Evolutionary conservation across 92 coral and sea anemone species (phyloP).

Genomic region (Bergia sp.): DNA sequence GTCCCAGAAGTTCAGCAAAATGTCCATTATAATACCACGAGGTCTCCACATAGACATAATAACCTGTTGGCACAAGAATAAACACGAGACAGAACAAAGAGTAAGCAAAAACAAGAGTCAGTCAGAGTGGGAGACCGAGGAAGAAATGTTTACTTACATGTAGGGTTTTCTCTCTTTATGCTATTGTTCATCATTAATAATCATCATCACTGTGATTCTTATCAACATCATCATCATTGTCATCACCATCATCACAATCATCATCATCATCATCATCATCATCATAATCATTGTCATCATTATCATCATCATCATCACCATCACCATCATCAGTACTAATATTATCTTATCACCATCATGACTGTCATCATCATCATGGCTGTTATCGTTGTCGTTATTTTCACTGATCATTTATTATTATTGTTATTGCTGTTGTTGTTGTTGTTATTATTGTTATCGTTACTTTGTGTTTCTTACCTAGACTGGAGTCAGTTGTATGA

Average conservation of each 20-base stretch:
- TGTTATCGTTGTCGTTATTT: background rate
- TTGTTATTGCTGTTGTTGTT: too few relatives aligned
- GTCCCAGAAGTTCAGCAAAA: conserved; percentile 91
- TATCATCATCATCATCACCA: background rate
- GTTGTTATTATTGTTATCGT: too few relatives aligned
- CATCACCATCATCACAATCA: background rate
- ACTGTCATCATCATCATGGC: background rate
- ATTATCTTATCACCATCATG: too few relatives aligned
- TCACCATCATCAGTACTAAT: background rate
- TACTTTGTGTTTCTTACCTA: background rate
- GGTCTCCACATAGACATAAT: conserved; percentile 84
- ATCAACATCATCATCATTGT: background rate
- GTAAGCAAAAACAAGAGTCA: too few relatives aligned
- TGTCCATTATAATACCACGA: conserved; percentile 64
- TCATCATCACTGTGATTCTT: too few relatives aligned
- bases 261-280: background rate
- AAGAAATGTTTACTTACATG: background rate
- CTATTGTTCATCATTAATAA: background rate
- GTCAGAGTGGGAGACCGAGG: background rate
- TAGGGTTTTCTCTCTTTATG: too few relatives aligned
- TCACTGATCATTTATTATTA: too few relatives aligned
- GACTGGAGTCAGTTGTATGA: conserved; percentile 56
- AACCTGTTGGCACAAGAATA: conserved; percentile 52
- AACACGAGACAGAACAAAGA: too few relatives aligned
- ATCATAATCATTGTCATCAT: too few relatives aligned